Evolutionary conservation across 2,113 vertebrate species (phyloP), one percentile per base, ranked within the genome.

Genomic region (Halcyon malimbica): DNA sequence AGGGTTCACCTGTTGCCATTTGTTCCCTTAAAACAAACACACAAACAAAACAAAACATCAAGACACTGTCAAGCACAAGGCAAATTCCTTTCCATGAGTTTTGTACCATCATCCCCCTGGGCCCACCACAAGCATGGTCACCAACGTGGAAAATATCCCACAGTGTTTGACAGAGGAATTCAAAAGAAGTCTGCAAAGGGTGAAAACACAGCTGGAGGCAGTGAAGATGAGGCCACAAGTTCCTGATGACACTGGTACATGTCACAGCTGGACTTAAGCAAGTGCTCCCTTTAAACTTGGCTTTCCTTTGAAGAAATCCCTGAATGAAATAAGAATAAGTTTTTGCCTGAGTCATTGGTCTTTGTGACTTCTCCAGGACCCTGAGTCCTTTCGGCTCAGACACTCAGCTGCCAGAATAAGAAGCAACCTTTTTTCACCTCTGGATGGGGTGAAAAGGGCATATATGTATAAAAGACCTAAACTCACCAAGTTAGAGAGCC

Each of bases 101-200:
- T 89, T 73, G 7, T 60, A 59, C 62, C 63, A 35, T 48, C 71
- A 48, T 77, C 1, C 7, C n/a, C 23, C 54, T 0, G 0, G 29
- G 10, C 16, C 9, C 35, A 35, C 44, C 7, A 12, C 11, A 18
- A 50, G 42, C 9, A 16, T 0, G 7, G 70, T 17, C 0, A 0
- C 59, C 28, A 3, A 60, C 3, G 2, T 67, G n/a, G 60, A 81
- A 84, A 93, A 81, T 19, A 70, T 5, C n/a, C 46, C 6, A 0
- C 26, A 5, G 54, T 44, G 41, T 44, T 18, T 65, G 44, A 44
- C 2, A 1, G 46, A 60, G 10, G 26, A 4, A 29, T 75, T 86
- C 64, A 67, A 81, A 75, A 57, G 35, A 80, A 46, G 24, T 20
- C n/a, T 74, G 37, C 56, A 89, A 46, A 92, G 60, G 18, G 35